Evolutionary conservation across 2,888 invertebrate genomes (phyloP), one percentile per base, ranked within the genome.

Genomic region (Amphipoea oculea): DNA sequence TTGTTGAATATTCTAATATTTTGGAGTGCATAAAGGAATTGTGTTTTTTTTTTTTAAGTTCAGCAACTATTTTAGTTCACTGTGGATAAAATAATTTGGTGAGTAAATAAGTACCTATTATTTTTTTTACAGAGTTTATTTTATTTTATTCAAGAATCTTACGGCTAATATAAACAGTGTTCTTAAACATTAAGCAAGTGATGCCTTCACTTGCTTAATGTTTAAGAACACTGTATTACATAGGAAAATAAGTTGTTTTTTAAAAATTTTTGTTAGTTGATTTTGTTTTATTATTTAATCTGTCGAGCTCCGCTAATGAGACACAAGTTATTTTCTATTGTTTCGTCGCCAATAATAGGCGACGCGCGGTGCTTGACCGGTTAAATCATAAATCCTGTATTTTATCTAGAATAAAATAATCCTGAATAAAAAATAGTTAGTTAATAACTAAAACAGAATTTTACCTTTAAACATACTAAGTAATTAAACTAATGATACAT

Each of bases 1-100:
- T 20, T 60, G 60, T 76, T 73, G 1, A n/a, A 42, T 60, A 51
- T 76, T 83, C 5, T 67, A 60, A 76, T 60, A 36, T 76, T 36
- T 60, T 67, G 0, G 9, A 36, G 51, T 51, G 63, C 23, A 20
- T 14, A 14, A 12, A 36, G 14, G 0, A 36, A 45, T 1, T 23
- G 20, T 75, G 36, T 12, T 73, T 60, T 45, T 1, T 60, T 45
- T 1, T 40, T 36, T 14, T 23, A 20, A 6, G 20, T 20, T 36
- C 14, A n/a, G 12, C 4, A 12, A 45, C 4, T 20, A 40, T n/a
- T 29, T 29, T 29, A 20, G 9, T 60, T 57, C 20, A 20, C 45
- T 23, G 45, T 17, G 23, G 12, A 42, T 57, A 23, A 4, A 11
- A 23, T 12, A 11, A 57, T 57, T 23, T 23, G 74, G 75, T 75